phyloP scores from a whole-genome alignment of 2,113 vertebrate genomes.

The Heteronetta atricapilla region DNA sequence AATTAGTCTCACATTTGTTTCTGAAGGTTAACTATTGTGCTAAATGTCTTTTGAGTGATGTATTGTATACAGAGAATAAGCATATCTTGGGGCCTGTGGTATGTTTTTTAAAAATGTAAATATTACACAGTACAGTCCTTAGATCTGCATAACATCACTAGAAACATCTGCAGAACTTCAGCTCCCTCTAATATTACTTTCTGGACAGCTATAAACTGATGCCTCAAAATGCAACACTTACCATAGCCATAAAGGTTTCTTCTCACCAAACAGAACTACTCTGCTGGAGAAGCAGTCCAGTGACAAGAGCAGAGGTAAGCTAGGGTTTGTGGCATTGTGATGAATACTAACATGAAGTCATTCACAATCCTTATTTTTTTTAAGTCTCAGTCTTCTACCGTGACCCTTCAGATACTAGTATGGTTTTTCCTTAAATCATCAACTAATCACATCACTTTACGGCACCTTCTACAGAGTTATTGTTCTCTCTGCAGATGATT shows the following conservation, averaged over 20 bases:
- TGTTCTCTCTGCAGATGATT: not conserved
- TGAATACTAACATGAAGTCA: not conserved
- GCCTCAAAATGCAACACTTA: not conserved
- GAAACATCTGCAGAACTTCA: slow-evolving; percentile 38
- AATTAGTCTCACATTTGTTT: not conserved
- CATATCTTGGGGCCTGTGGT: not conserved
- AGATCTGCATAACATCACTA: not conserved
- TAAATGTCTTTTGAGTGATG: not conserved
- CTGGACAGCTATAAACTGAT: not conserved
- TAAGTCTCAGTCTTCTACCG: not conserved
- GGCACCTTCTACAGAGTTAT: not conserved
- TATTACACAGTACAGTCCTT: not conserved
- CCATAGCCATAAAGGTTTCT: not conserved
- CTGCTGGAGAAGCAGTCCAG: not conserved
- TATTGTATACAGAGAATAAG: not conserved
- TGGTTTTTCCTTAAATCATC: not conserved
- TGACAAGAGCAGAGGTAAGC: not conserved
- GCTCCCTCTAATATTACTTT: not conserved
- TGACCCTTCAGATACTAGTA: not conserved
- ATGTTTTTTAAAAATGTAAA: not conserved
- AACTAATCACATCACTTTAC: not conserved
- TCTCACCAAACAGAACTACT: not conserved
- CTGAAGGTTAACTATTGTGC: not conserved
- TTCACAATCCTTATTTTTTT: not conserved
- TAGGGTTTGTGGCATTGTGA: not conserved